phyloP scores from a whole-genome alignment of 1,140 invertebrate species.

The Sitobion miscanthi region DNA sequence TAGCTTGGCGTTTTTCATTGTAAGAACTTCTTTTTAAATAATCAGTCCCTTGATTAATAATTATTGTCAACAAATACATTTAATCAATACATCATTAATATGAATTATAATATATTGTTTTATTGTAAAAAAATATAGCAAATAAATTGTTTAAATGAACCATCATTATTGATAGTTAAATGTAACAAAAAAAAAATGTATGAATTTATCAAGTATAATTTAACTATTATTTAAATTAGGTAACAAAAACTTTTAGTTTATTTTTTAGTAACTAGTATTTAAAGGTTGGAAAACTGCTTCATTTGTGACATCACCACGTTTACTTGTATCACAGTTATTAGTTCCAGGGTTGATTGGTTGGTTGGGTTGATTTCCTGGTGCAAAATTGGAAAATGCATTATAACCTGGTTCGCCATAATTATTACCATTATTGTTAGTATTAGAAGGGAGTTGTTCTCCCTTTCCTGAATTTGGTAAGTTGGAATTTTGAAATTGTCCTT shows the following conservation, averaged over 20 bases:
- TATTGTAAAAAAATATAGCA: not conserved
- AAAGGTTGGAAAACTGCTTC: not conserved
- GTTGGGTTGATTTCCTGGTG: slow-evolving; percentile 2
- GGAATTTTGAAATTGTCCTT: slow-evolving; percentile 16
- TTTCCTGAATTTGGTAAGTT: not conserved
- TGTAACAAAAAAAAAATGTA: not conserved
- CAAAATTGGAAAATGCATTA: slow-evolving; percentile 25
- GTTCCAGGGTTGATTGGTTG: not conserved
- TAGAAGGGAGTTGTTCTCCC: not conserved
- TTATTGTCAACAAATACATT: not conserved
- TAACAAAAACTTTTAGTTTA: not conserved
- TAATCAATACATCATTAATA: not conserved
- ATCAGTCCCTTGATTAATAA: not conserved
- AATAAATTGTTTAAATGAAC: not conserved
- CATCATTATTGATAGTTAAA: not conserved
- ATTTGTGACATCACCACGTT: not conserved
- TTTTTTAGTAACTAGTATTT: not conserved
- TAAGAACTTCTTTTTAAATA: not conserved
- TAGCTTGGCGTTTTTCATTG: not conserved
- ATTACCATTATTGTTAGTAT: not conserved
- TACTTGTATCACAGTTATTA: not conserved
- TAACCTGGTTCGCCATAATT: not conserved
- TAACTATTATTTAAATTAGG: not conserved
- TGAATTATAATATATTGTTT: not conserved
- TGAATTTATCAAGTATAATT: not conserved